These are phyloP conservation scores for Zosterops japonicus DNA, from an alignment of 2,113 vertebrate genomes.

Conservation along the genomic window DNA sequence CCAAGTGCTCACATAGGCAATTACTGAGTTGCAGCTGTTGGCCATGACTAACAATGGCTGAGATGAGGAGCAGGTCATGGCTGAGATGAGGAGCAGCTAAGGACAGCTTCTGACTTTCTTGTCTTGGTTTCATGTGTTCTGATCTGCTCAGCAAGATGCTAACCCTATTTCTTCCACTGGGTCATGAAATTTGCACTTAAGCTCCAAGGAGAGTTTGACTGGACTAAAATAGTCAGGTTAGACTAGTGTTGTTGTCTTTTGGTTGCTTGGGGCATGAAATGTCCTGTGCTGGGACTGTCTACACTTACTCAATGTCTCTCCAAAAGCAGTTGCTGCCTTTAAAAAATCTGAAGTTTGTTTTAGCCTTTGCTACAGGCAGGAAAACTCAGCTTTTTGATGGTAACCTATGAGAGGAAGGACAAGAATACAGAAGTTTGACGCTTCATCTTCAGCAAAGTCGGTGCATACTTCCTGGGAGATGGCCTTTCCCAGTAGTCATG, in stretches of 20 bases:
- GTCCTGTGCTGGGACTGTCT: neutral
- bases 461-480: neutral
- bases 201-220: neutral
- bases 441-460: neutral
- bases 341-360: neutral
- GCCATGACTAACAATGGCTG: neutral
- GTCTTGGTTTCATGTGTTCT: accelerated
- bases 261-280: neutral
- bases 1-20: neutral
- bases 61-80: neutral
- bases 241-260: neutral
- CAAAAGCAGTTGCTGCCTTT: neutral
- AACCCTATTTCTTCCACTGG: neutral
- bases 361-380: neutral
- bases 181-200: neutral
- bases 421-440: neutral
- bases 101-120: neutral
- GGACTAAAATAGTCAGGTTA: neutral
- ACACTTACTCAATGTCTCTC: neutral
- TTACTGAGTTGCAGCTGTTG: neutral
- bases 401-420: neutral
- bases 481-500: neutral
- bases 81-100: neutral
- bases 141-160: neutral
- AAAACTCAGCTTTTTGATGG: neutral